Conservation (phyloP, 2,888 invertebrate genomes). For the Amiota communis region DNA sequence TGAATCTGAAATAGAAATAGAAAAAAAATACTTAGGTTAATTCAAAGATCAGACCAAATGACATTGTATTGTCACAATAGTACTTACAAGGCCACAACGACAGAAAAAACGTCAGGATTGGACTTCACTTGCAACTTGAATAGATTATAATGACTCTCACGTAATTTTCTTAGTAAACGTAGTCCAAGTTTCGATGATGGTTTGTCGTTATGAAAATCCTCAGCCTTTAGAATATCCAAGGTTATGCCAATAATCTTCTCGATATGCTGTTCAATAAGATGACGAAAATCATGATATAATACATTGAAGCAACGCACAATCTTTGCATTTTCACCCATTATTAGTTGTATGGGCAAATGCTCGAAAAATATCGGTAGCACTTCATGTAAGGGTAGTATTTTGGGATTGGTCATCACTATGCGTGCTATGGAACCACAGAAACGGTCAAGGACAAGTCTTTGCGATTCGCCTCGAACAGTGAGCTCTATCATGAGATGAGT, state of each 20-base stretch:
- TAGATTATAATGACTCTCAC: neutral
- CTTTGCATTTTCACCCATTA: neutral
- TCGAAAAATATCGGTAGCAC: neutral
- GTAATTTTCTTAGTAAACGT: neutral
- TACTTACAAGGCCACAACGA: neutral
- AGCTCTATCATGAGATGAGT: neutral
- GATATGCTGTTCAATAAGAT: neutral
- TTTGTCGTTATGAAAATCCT: neutral
- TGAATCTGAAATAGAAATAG: too few species aligned
- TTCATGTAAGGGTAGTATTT: neutral
- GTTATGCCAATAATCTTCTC: neutral
- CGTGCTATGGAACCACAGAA: constrained; percentile 13
- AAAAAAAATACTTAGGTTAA: too few species aligned
- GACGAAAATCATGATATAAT: neutral
- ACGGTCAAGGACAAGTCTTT: neutral
- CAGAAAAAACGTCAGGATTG: neutral
- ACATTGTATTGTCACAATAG: too few species aligned
- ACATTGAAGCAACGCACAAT: neutral
- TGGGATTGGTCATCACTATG: neutral
- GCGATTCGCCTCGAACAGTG: neutral
- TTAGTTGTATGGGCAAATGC: neutral
- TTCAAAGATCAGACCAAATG: too few species aligned
- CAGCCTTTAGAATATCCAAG: neutral
- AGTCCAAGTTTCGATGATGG: neutral
- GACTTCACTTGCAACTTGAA: neutral